Conservation (phyloP, 1,140 invertebrate genomes). For the Ceratoteleas bidentatus region DNA sequence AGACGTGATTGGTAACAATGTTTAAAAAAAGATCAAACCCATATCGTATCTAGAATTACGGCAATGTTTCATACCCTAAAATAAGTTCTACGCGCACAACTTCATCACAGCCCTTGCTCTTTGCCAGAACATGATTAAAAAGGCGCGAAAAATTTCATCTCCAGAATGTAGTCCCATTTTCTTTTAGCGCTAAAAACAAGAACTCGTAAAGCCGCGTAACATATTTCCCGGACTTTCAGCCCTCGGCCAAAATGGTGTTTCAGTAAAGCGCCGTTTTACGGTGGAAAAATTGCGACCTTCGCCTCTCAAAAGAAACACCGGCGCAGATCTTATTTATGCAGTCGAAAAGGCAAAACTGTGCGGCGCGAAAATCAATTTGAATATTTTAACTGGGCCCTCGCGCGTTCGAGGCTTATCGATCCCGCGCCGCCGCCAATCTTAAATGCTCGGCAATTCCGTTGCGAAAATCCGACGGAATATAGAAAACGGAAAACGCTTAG, state of each 20-base stretch:
- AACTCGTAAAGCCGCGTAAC: too few relatives aligned
- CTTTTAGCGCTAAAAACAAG: too few relatives aligned
- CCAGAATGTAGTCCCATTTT: too few relatives aligned
- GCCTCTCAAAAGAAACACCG: constrained; percentile 13
- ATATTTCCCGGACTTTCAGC: too few relatives aligned
- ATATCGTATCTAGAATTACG: too few relatives aligned
- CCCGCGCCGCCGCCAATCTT: too few relatives aligned
- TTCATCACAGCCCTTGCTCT: not conserved
- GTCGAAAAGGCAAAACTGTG: constrained; percentile 4
- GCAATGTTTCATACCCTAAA: too few relatives aligned
- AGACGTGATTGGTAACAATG: too few relatives aligned
- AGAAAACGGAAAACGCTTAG: too few relatives aligned
- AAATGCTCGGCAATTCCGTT: too few relatives aligned
- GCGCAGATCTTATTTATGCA: constrained; percentile 13
- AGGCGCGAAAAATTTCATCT: not conserved
- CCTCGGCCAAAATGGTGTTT: not conserved
- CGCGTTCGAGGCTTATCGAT: not conserved
- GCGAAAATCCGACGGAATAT: too few relatives aligned
- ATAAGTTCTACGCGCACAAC: not conserved
- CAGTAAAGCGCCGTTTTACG: not conserved
- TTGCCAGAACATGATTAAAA: not conserved
- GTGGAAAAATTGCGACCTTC: not conserved
- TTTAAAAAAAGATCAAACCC: too few relatives aligned
- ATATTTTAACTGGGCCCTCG: constrained; percentile 3
- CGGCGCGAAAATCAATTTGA: constrained; percentile 19